These are phyloP conservation scores for Dimorphilus gyrociliatus DNA, from an alignment of 2,888 invertebrate species.

Conservation along the genomic window DNA sequence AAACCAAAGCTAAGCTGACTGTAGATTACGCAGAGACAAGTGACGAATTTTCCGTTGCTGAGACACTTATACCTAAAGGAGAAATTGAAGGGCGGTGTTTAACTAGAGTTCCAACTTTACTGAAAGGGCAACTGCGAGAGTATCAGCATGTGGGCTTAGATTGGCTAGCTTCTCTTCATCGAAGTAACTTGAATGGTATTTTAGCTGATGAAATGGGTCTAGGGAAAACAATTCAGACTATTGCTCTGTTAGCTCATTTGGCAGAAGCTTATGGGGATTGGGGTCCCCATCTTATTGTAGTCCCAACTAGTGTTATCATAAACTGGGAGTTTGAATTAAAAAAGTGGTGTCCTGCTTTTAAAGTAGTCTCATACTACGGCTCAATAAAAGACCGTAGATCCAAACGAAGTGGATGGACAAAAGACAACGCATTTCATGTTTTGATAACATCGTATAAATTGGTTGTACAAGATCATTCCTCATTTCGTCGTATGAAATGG, in stretches of 20 bases:
- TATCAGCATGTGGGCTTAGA: conserved; percentile 98
- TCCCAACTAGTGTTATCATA: conserved; percentile 96
- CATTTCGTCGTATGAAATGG: conserved; percentile 92
- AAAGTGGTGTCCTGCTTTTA: conserved; percentile 98
- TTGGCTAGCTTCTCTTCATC: conserved; percentile 73
- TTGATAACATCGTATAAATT: conserved; percentile 96
- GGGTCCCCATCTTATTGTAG: conserved; percentile 97
- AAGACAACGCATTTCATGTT: conserved; percentile 84
- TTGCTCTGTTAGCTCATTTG: conserved; percentile 81
- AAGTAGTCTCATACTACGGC: conserved; percentile 95
- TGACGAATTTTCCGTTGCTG: too few relatives aligned
- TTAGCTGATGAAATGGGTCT: conserved; percentile 99
- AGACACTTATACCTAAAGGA: too few relatives aligned
- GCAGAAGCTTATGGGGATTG: conserved; percentile 53
- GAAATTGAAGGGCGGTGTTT: too few relatives aligned
- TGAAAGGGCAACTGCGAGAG: conserved; percentile 74
- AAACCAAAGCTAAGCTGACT: too few relatives aligned
- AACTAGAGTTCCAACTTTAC: conserved; percentile 76
- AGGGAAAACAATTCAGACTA: conserved; percentile 89
- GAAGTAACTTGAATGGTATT: conserved; percentile 74
- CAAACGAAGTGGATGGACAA: conserved; percentile 68
- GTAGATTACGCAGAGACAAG: too few relatives aligned
- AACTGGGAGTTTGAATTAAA: conserved; percentile 99
- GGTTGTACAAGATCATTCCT: conserved; percentile 93
- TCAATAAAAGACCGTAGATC: conserved; percentile 69